Conservation (phyloP, 64 coral and sea anemone species). For the Catalaphyllia jardinei region DNA sequence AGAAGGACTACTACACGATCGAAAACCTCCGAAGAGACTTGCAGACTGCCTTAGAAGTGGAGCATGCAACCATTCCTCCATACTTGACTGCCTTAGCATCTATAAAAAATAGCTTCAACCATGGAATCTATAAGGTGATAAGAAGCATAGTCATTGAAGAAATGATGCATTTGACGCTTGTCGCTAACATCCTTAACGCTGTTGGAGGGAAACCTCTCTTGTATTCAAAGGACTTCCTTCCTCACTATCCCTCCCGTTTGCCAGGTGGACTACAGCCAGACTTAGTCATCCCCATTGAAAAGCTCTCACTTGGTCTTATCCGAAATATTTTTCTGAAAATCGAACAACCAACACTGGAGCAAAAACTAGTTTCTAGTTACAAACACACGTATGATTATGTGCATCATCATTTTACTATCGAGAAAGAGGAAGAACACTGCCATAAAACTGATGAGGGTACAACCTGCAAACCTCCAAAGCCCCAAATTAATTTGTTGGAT, state of each 20-base stretch:
- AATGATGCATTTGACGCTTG: slow-evolving; percentile 82
- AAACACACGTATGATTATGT: no score
- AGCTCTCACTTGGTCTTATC: slow-evolving; percentile 72
- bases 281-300: slow-evolving; percentile 79
- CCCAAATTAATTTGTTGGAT: no score
- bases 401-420: no score
- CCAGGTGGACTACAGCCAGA: slow-evolving; percentile 76
- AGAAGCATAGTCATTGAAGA: slow-evolving; percentile 70
- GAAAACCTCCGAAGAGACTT: slow-evolving; percentile 52
- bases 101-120: slow-evolving; percentile 69
- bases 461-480: no score
- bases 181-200: slow-evolving; percentile 84
- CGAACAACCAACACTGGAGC: slow-evolving; percentile 54
- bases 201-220: slow-evolving; percentile 74
- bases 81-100: slow-evolving; percentile 78
- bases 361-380: no score
- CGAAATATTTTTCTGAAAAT: slow-evolving; percentile 94
- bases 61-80: slow-evolving; percentile 81
- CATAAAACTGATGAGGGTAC: no score
- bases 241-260: slow-evolving; percentile 69
- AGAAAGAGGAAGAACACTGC: no score
- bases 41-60: slow-evolving; percentile 71
- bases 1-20: slow-evolving; percentile 56
- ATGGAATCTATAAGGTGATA: slow-evolving; percentile 38
- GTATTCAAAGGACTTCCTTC: slow-evolving; percentile 56